A percentile compares a stretch with the other conserved stretches of the same genome.
Conservation (phyloP, 2,888 invertebrate genomes). For the Cryptophagus acutangulus region DNA sequence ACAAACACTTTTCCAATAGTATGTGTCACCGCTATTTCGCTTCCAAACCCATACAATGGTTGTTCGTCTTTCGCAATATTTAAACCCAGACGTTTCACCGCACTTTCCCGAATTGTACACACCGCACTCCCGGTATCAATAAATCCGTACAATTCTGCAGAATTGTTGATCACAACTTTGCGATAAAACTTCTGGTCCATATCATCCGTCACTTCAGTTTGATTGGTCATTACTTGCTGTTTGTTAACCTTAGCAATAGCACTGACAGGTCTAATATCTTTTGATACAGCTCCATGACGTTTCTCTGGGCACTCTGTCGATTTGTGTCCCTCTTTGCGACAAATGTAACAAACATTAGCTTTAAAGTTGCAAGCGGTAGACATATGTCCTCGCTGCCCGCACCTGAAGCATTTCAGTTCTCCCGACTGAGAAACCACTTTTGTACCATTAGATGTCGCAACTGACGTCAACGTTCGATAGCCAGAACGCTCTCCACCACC, state of each 20-base stretch:
- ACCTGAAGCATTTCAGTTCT: not conserved
- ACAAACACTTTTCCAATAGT: not conserved
- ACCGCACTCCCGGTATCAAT: slow-evolving; percentile 6
- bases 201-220: too few species aligned
- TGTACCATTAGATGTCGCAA: not conserved
- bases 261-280: not conserved
- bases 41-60: slow-evolving; percentile 5
- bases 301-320: not conserved
- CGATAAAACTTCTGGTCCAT: not conserved
- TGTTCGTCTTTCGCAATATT: not conserved
- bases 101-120: slow-evolving; percentile 2
- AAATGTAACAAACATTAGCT: not conserved
- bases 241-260: too few species aligned
- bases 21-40: not conserved
- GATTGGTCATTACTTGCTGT: too few species aligned
- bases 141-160: not conserved
- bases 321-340: not conserved
- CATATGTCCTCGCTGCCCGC: not conserved
- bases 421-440: not conserved
- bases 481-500: not conserved
- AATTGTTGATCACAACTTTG: not conserved
- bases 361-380: not conserved
- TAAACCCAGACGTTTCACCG: not conserved
- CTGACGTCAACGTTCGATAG: not conserved
- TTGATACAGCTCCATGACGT: not conserved